These are phyloP conservation scores for Drosophila lacicola DNA, from an alignment of 2,888 invertebrate genomes.

Conservation along the genomic window DNA sequence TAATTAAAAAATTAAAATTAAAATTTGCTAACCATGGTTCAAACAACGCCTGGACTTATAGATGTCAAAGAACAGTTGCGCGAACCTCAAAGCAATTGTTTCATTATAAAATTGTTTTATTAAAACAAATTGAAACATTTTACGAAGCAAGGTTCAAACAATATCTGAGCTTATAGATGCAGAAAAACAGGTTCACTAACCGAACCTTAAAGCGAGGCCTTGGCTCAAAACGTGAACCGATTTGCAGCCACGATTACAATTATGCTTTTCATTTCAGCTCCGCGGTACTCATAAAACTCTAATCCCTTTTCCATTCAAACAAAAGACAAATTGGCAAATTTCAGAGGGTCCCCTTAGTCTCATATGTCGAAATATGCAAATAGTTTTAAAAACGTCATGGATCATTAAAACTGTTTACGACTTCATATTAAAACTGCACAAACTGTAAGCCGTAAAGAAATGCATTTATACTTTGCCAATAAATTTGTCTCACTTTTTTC, in stretches of 20 bases:
- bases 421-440: conserved; percentile 68
- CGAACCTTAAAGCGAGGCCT: too few species aligned
- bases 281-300: neutral
- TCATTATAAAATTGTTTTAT: too few species aligned
- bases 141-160: too few species aligned
- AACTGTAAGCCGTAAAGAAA: conserved; percentile 50
- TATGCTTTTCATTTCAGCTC: neutral
- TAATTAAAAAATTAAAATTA: too few species aligned
- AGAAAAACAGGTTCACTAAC: too few species aligned
- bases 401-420: conserved; percentile 74
- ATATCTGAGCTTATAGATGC: too few species aligned
- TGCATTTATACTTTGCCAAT: conserved; percentile 72
- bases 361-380: conserved; percentile 65
- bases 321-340: conserved; percentile 32
- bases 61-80: too few species aligned
- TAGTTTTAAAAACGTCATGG: conserved; percentile 57
- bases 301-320: conserved; percentile 8
- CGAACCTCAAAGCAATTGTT: too few species aligned
- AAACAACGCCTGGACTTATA: too few species aligned
- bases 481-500: conserved; percentile 64
- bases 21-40: too few species aligned
- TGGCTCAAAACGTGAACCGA: too few species aligned
- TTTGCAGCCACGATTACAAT: neutral
- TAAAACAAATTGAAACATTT: too few species aligned
- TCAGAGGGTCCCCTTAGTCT: neutral